Evolutionary conservation across 2,888 invertebrate genomes (phyloP).

Genomic region (Myopa tessellatipennis): DNA sequence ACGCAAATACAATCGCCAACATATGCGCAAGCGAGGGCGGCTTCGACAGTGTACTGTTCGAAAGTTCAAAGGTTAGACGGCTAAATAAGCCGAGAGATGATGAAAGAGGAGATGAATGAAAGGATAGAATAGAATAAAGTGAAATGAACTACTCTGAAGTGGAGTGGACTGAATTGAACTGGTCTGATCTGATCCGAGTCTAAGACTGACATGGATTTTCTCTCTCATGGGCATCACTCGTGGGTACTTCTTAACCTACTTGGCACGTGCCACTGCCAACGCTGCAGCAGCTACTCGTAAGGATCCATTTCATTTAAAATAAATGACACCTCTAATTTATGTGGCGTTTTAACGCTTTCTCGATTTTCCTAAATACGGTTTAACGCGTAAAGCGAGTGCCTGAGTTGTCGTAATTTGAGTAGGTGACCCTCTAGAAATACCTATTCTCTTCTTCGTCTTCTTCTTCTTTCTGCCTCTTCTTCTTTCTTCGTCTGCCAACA

Average conservation of each 20-base stretch:
- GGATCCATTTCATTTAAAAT: constrained; percentile 1
- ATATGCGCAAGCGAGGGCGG: background rate
- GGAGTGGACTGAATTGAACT: background rate
- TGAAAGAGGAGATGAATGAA: background rate
- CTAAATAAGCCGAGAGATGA: background rate
- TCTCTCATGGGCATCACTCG: background rate
- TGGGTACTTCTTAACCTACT: background rate
- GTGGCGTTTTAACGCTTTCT: constrained; percentile 38
- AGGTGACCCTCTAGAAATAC: background rate
- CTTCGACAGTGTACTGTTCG: background rate
- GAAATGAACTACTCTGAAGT: background rate
- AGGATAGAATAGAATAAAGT: background rate
- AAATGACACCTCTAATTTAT: constrained; percentile 33
- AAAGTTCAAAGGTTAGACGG: background rate
- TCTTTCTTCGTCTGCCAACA: too few relatives aligned
- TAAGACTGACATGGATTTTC: too few relatives aligned
- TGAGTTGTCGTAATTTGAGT: constrained; percentile 15
- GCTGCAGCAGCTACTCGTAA: too few relatives aligned
- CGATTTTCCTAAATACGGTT: constrained; percentile 8
- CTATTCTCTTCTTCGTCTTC: too few relatives aligned
- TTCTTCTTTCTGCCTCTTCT: too few relatives aligned
- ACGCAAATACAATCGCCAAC: constrained; percentile 5
- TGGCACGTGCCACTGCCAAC: too few relatives aligned
- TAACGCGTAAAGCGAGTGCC: background rate
- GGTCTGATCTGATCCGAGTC: background rate